Conservation (phyloP, 2,113 vertebrate species). For the Tachysurus fulvidraco region DNA sequence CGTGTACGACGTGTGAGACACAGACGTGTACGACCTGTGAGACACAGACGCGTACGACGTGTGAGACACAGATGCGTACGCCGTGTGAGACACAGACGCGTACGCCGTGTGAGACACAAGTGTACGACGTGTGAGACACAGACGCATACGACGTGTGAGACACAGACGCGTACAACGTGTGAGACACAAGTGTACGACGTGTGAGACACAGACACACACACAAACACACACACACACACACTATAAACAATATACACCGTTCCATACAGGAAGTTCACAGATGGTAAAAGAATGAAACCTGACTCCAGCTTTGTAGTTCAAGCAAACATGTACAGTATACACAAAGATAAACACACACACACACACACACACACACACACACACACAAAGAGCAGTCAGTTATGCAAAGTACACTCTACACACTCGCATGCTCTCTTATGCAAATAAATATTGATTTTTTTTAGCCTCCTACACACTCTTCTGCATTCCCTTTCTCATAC, state of each 20-base stretch:
- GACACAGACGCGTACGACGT: no score
- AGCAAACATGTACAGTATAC: neutral
- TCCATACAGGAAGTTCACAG: neutral
- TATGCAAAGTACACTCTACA: neutral
- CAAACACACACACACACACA: neutral
- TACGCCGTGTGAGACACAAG: no score
- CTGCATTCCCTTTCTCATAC: neutral
- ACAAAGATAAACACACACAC: neutral
- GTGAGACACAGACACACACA: neutral
- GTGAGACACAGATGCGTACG: no score
- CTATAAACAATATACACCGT: neutral
- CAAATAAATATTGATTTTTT: conserved; percentile 3
- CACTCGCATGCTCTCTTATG: neutral
- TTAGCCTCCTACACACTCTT: neutral
- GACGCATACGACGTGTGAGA: no score
- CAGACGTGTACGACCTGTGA: no score
- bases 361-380: neutral
- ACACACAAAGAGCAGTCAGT: neutral
- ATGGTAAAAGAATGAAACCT: neutral
- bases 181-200: no score
- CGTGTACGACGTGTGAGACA: no score
- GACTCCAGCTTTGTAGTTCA: neutral
- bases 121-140: no score
- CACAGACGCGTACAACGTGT: no score
- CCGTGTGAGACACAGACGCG: no score